Conservation (phyloP, 2,113 vertebrate genomes). For the Monopterus albus region DNA sequence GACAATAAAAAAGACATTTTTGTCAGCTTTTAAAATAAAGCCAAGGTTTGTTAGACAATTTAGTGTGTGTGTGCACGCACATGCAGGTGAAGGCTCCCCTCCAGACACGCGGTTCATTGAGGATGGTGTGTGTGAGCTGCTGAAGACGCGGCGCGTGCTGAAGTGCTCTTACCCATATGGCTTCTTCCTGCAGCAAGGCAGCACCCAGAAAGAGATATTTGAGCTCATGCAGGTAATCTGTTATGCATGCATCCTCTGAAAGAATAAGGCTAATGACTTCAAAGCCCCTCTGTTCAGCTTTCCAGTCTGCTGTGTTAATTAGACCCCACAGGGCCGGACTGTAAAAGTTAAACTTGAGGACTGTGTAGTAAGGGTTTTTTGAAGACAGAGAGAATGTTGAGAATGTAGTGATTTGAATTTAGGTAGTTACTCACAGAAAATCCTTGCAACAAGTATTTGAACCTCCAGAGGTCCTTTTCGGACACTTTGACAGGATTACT, state of each 20-base stretch:
- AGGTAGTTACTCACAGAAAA: too few species aligned
- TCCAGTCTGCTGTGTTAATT: background rate
- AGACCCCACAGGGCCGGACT: background rate
- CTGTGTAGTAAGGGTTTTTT: too few species aligned
- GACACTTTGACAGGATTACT: background rate
- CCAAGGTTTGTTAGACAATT: too few species aligned
- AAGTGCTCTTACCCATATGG: conserved; percentile 99
- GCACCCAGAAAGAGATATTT: conserved; percentile 99
- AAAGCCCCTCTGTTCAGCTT: background rate
- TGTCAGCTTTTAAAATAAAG: too few species aligned
- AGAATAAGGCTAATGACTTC: background rate
- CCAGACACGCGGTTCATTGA: conserved; percentile 98
- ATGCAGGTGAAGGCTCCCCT: conserved; percentile 90
- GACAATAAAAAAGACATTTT: too few species aligned
- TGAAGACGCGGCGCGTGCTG: conserved; percentile 96
- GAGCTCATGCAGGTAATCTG: conserved; percentile 97
- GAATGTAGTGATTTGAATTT: background rate
- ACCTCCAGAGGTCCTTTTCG: background rate
- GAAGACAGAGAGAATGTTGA: too few species aligned
- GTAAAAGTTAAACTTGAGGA: too few species aligned
- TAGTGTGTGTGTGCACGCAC: background rate
- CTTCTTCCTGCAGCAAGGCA: conserved; percentile 99
- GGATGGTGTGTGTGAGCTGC: conserved; percentile 95
- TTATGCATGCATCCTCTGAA: background rate
- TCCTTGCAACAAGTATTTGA: background rate